These are phyloP conservation scores for Helicolenus hilgendorfi DNA, from an alignment of 2,797 vertebrate genomes.

Conservation along the genomic window DNA sequence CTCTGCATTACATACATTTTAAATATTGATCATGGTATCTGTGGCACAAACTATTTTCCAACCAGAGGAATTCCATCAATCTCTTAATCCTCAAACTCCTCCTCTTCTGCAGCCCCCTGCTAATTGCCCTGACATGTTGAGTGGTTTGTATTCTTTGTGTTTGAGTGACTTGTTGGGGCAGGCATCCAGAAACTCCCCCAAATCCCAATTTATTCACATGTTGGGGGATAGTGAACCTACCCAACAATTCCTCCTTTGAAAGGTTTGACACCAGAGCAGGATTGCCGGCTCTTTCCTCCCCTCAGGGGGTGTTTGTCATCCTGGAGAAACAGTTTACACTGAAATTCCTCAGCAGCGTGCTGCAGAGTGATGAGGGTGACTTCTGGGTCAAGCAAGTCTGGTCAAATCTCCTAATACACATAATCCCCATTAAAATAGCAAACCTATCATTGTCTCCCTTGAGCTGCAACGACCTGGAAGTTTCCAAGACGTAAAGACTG, in stretches of 20 bases:
- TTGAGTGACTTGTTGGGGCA: not conserved
- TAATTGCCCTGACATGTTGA: constrained; percentile 38
- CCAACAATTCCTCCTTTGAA: not conserved
- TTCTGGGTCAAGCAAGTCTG: constrained; percentile 30
- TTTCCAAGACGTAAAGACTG: not conserved
- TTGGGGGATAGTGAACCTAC: not conserved
- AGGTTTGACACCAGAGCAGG: not conserved
- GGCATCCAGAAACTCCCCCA: constrained; percentile 6
- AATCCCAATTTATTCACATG: not conserved
- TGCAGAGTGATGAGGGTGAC: not conserved
- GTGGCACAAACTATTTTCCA: not conserved
- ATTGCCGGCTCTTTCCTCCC: not conserved
- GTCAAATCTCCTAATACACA: constrained; percentile 16
- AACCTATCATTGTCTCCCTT: not conserved
- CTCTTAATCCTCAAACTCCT: not conserved
- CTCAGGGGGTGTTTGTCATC: constrained; percentile 28
- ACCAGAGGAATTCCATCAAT: not conserved
- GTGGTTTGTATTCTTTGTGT: not conserved
- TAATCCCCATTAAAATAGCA: not conserved
- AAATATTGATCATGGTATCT: not conserved
- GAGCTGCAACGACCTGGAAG: not conserved
- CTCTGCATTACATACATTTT: not conserved
- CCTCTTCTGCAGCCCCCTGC: not conserved
- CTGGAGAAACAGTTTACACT: constrained; percentile 36
- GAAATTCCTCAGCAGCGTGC: constrained; percentile 69